phyloP scores from a whole-genome alignment of 2,888 invertebrate species.

The Melieria picta region DNA sequence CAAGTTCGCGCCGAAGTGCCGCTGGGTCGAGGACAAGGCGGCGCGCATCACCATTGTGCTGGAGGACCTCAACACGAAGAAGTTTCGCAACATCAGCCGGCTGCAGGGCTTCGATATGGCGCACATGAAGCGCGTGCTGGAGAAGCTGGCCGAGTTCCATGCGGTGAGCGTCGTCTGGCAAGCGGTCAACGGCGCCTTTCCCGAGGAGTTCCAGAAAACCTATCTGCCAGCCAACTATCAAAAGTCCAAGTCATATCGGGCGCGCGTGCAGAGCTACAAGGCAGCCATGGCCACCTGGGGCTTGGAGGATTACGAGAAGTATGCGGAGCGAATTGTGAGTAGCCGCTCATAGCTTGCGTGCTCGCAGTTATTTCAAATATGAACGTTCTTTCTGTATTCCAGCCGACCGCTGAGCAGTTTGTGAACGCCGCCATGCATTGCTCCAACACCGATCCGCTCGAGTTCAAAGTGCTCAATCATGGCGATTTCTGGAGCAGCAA shows the following conservation, averaged over 20 bases:
- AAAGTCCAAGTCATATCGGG: conserved; percentile 56
- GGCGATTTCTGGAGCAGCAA: conserved; percentile 64
- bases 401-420: conserved; percentile 61
- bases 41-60: conserved; percentile 56
- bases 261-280: conserved; percentile 54
- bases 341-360: background rate
- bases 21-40: conserved; percentile 52
- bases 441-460: conserved; percentile 50
- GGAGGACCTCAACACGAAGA: conserved; percentile 57
- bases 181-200: conserved; percentile 53
- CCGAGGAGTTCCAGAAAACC: conserved; percentile 53
- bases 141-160: conserved; percentile 63
- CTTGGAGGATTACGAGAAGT: conserved; percentile 52
- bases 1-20: conserved; percentile 58
- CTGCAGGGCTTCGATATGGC: conserved; percentile 58
- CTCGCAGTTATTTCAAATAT: background rate
- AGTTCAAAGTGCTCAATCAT: conserved; percentile 62
- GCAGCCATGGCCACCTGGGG: conserved; percentile 58
- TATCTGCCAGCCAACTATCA: conserved; percentile 60
- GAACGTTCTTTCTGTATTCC: background rate
- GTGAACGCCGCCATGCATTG: conserved; percentile 55
- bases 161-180: conserved; percentile 59
- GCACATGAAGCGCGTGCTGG: conserved; percentile 58
- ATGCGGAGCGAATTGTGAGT: conserved; percentile 55
- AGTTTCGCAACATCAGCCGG: conserved; percentile 59